These are phyloP conservation scores for Pocota personata DNA, from an alignment of 2,888 invertebrate genomes.

Conservation along the genomic window DNA sequence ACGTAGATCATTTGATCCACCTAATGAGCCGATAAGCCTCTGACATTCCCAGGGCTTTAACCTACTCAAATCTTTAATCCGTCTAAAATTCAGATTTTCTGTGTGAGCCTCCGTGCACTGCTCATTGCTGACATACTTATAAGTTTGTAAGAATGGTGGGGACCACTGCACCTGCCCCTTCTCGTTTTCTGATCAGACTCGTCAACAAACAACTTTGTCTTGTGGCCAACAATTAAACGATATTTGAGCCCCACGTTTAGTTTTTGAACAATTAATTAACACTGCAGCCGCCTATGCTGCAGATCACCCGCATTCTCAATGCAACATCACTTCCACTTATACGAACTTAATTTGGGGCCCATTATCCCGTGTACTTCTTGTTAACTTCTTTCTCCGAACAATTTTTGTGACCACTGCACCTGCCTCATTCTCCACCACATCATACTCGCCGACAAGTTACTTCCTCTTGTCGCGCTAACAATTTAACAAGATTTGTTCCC, in stretches of 20 bases:
- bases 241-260: constrained; percentile 50
- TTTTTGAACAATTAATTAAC: constrained; percentile 51
- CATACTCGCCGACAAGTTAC: constrained; percentile 11
- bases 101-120: too few species aligned
- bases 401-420: constrained; percentile 19
- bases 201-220: constrained; percentile 24
- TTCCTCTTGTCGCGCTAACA: constrained; percentile 35
- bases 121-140: too few species aligned
- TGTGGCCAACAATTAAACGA: constrained; percentile 18
- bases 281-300: background rate
- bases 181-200: background rate
- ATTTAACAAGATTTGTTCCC: constrained; percentile 38
- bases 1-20: too few species aligned
- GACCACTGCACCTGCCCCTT: too few species aligned
- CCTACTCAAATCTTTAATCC: too few species aligned
- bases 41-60: too few species aligned
- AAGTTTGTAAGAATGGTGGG: too few species aligned
- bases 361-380: background rate
- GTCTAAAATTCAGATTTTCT: too few species aligned
- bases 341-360: background rate
- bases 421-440: background rate
- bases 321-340: background rate
- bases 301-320: background rate
- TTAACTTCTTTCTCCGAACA: background rate
- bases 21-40: too few species aligned